Base-by-base conservation (phyloP, 2,888 invertebrate species). In the Quadriops clusia region DNA sequence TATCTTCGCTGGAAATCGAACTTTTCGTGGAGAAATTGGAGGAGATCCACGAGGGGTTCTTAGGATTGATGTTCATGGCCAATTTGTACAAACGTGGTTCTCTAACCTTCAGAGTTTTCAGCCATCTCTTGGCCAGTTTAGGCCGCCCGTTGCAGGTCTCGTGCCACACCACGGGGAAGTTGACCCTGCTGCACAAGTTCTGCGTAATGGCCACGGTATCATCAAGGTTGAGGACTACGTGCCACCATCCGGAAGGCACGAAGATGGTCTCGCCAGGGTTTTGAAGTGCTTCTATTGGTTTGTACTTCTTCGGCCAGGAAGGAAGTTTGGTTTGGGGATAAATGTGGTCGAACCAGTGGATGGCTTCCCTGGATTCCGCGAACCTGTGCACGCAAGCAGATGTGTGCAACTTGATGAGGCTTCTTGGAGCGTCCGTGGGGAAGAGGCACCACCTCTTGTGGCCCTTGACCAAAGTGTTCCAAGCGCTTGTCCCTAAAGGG, bases 211-310 rank as follows among this genome's bases (percentile, higher is more conserved):
- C 98, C 25, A 98, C 80, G 0, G 98, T 97, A 40, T 84, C 78
- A 51, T 95, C 94, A 38, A 98, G 65, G 63, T 98, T 98, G 16
- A 98, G 68, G 8, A 99, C 98, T 11, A 99, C 98, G 59, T 98
- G 98, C 98, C 98, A 98, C 97, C 97, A 98, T 6, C 98, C 98
- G 10, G 93, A 93, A 6, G 95, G 95, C 32, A 97, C 93, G 65
- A 94, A 97, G 15, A 97, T 93, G 3, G 95, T 97, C 58, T 97
- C 97, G 11, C 95, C 95, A 8, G 95, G 93, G 47, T 77, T 74
- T 60, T 97, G 97, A 3, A 97, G 66, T 46, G 95, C 86, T 66
- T 97, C 95, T 40, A 94, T 74, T 28, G 95, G 94, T 58, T 80
- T 76, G 60, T 74, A 95, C 58, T 93, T 81, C 46, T 73, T 66